Conservation (phyloP, 2,797 vertebrate species). For the Mus caroli region DNA sequence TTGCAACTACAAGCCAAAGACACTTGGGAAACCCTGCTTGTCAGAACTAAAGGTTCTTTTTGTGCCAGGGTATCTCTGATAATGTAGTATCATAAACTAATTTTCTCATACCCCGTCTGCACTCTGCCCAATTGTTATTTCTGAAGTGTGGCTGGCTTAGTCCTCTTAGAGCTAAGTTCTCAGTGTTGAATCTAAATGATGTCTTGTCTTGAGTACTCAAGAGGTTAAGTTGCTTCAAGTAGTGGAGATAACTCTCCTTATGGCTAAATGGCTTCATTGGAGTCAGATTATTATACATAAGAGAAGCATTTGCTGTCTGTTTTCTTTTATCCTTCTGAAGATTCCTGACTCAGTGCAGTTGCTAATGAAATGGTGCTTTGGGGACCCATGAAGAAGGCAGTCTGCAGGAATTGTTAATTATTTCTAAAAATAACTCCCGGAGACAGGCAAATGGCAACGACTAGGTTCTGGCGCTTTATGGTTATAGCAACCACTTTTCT, state of each 20-base stretch:
- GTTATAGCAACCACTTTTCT: slow-evolving; percentile 73
- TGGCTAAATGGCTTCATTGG: slow-evolving; percentile 61
- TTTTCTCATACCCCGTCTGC: background rate
- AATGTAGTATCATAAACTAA: background rate
- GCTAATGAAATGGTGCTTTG: slow-evolving; percentile 75
- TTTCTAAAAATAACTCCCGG: slow-evolving; percentile 73
- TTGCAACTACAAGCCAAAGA: background rate
- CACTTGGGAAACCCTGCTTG: background rate
- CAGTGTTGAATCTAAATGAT: slow-evolving; percentile 53
- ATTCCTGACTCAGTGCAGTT: slow-evolving; percentile 75
- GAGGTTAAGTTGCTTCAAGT: slow-evolving; percentile 14
- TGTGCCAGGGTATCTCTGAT: background rate
- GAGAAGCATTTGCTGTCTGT: slow-evolving; percentile 69
- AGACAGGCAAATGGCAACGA: slow-evolving; percentile 68
- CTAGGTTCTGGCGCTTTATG: slow-evolving; percentile 73
- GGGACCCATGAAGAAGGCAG: slow-evolving; percentile 67
- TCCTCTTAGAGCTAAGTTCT: slow-evolving; percentile 35
- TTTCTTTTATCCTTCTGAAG: slow-evolving; percentile 63
- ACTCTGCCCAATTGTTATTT: background rate
- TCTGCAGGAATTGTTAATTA: slow-evolving; percentile 61
- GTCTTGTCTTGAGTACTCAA: background rate
- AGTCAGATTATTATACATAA: slow-evolving; percentile 74
- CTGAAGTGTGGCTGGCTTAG: slow-evolving; percentile 23
- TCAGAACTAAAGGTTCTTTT: slow-evolving; percentile 16
- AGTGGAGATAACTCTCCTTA: slow-evolving; percentile 45